phyloP scores from a whole-genome alignment of 2,113 vertebrate species.

The Azemiops feae region DNA sequence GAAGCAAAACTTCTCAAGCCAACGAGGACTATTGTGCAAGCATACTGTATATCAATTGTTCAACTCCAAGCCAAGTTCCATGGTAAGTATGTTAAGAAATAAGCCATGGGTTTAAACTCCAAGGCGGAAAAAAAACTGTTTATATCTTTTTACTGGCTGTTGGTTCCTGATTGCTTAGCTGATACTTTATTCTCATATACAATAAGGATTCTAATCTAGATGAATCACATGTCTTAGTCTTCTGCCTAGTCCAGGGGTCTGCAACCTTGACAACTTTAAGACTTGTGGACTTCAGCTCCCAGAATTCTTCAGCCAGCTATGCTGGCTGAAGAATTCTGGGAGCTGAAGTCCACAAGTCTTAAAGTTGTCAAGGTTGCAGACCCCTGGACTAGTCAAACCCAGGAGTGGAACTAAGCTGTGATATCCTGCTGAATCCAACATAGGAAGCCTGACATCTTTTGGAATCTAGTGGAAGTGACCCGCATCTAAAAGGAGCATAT shows the following conservation, averaged over 20 bases:
- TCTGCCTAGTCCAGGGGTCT: neutral
- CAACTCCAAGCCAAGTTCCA: neutral
- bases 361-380: too few species aligned
- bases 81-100: neutral
- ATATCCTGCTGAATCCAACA: neutral
- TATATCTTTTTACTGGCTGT: neutral
- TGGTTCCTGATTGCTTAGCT: neutral
- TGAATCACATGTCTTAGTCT: neutral
- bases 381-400: neutral
- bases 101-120: neutral
- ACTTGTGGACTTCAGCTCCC: too few species aligned
- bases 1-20: neutral
- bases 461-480: neutral
- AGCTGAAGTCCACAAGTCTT: too few species aligned
- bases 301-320: too few species aligned
- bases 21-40: neutral
- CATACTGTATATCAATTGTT: neutral
- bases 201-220: neutral
- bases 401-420: neutral
- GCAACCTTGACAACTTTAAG: too few species aligned
- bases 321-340: too few species aligned
- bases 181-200: neutral
- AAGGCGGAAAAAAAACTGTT: neutral
- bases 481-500: neutral
- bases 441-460: neutral